Base-by-base conservation (phyloP, 2,888 invertebrate species). In the Anticlea derivata region DNA sequence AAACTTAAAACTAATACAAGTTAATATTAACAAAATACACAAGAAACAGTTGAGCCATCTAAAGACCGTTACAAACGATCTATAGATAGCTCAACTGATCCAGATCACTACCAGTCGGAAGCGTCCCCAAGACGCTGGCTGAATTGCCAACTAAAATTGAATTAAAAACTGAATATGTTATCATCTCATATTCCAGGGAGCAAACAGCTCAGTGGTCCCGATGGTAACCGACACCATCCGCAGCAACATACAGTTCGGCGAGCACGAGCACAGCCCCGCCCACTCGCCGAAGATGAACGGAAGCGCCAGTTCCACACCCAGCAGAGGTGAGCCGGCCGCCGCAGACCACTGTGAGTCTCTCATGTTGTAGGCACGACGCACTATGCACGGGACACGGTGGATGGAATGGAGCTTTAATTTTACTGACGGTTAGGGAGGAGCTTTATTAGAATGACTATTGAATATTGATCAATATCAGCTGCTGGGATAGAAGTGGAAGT, bases 201-300 rank as follows among this genome's bases (percentile, higher is more conserved):
- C 79, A 51, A 86, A 84, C 77, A 83, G 83, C 70, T 63, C 90
- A 55, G 90, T 87, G 57, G 82, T 88, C 41, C 92, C 91, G 49
- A 89, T 92, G 89, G 86, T 92, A 70, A 93, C 92, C 61, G 92
- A 93, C 80, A 92, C 91, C 58, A 92, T 92, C 78, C 92, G 92
- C 79, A 93, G 93, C 85, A 88, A 92, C 87, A 92, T 92, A 64
- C 86, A 92, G 73, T 91, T 93, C 70, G 91, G 91, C 31, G 91
- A 90, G 63, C 75, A 78, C 11, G 78, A 79, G 57, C 70, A 75
- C 72, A 86, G 86, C 72, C 27, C 65, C 75, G 33, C 54, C 0
- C 80, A 83, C 66, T 83, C 87, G 17, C 82, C 69, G 56, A 84
- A 84, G 78, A 60, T 61, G 55, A 88, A 89, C 68, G 86, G 88